phyloP scores from a whole-genome alignment of 2,113 vertebrate species.

The Oncorhynchus clarkii region DNA sequence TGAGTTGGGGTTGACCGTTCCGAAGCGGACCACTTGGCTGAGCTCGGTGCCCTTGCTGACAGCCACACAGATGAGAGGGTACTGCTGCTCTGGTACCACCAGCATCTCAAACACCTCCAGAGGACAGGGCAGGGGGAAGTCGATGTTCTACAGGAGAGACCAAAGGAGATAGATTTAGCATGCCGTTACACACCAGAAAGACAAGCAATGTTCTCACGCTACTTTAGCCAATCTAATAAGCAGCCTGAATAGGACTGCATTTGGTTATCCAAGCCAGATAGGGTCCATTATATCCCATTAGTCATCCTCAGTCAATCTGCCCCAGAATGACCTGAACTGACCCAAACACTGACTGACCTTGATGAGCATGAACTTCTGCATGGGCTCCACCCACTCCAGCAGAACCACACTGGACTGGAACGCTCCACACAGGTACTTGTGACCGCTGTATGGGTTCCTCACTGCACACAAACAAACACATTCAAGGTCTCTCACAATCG shows the following conservation, averaged over 20 bases:
- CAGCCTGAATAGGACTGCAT: neutral
- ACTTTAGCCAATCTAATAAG: no score
- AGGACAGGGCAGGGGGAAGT: conserved; percentile 93
- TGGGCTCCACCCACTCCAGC: conserved; percentile 96
- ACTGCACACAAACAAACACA: conserved; percentile 69
- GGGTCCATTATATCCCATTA: neutral
- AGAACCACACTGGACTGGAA: conserved; percentile 95
- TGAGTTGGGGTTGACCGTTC: conserved; percentile 95
- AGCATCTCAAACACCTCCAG: conserved; percentile 96
- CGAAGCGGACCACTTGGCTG: conserved; percentile 93
- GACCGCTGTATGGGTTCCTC: conserved; percentile 94
- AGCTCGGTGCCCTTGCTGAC: conserved; percentile 93
- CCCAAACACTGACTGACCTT: conserved; percentile 78
- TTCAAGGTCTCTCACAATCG: neutral
- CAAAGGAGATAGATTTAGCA: neutral
- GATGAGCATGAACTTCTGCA: conserved; percentile 99
- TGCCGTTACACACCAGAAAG: neutral
- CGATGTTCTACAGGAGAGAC: conserved; percentile 82
- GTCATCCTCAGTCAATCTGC: neutral
- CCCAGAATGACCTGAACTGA: neutral
- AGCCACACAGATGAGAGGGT: conserved; percentile 93
- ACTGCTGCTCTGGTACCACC: conserved; percentile 93
- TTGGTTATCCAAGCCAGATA: neutral
- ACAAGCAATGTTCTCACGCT: no score
- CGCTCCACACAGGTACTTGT: conserved; percentile 95